Percentiles rank a stretch among this genome's conserved stretches.
Conservation (phyloP, 2,888 invertebrate species). For the Drosophila rellima region DNA sequence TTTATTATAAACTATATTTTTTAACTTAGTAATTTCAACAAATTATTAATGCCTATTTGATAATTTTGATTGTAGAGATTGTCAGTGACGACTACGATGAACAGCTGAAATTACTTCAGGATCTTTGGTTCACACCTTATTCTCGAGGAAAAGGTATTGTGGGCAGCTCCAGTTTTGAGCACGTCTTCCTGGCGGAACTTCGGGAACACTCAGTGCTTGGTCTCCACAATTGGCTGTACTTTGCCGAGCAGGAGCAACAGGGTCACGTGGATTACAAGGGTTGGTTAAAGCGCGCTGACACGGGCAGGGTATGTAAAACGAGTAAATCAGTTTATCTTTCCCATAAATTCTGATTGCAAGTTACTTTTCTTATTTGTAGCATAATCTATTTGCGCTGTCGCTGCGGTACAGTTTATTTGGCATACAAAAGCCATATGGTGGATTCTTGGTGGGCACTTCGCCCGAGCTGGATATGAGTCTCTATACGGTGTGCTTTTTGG, state of each 20-base stretch:
- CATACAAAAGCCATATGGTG: conserved; percentile 64
- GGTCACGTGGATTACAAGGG: conserved; percentile 82
- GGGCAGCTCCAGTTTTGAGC: conserved; percentile 83
- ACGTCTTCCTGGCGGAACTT: conserved; percentile 81
- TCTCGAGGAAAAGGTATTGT: conserved; percentile 72
- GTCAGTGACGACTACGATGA: conserved; percentile 66
- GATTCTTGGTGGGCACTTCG: conserved; percentile 77
- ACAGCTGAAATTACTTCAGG: conserved; percentile 72
- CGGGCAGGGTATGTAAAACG: conserved; percentile 66
- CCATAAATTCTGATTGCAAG: background rate
- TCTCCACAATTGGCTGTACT: conserved; percentile 82
- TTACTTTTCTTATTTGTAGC: conserved; percentile 48
- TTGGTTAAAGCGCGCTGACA: conserved; percentile 63
- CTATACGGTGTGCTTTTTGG: conserved; percentile 79
- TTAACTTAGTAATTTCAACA: background rate
- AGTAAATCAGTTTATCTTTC: background rate
- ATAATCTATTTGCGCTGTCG: conserved; percentile 60
- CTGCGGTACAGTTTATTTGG: conserved; percentile 71
- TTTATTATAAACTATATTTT: background rate
- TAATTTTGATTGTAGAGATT: conserved; percentile 45
- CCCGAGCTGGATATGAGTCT: conserved; percentile 81
- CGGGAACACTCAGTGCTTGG: conserved; percentile 75
- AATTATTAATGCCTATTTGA: background rate
- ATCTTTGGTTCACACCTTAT: conserved; percentile 82
- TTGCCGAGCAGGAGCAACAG: conserved; percentile 78